Conservation (phyloP, 2,113 vertebrate genomes). For the Toxostoma redivivum region DNA sequence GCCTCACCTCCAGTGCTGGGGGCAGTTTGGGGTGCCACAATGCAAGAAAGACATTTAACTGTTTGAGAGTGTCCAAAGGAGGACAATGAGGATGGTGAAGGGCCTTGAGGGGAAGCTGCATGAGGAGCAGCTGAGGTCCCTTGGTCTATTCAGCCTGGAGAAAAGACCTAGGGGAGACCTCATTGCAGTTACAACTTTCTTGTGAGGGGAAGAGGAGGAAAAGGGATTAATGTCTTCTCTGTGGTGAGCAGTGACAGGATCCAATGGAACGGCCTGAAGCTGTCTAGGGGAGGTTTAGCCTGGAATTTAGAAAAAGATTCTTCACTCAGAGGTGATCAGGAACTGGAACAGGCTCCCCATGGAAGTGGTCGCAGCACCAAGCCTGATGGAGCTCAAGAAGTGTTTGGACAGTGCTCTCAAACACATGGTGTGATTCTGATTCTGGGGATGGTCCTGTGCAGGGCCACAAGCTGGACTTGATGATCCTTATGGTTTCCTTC, state of each 20-base stretch:
- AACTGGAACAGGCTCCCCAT: neutral
- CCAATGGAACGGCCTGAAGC: accelerated
- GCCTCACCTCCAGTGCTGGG: neutral
- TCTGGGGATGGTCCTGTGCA: neutral
- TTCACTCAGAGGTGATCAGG: neutral
- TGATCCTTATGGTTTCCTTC: neutral
- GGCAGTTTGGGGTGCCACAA: accelerated
- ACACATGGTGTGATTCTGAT: neutral
- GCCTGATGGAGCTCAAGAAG: neutral
- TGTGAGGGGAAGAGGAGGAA: accelerated
- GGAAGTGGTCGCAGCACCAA: neutral
- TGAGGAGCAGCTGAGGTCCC: neutral
- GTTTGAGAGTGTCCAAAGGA: accelerated
- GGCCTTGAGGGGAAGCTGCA: accelerated
- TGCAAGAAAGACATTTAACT: accelerated
- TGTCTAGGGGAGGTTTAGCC: neutral
- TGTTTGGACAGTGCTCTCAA: too few species aligned
- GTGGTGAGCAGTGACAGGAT: neutral
- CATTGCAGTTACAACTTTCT: neutral
- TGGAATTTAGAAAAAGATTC: neutral
- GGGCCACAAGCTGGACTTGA: accelerated
- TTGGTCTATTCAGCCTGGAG: too few species aligned
- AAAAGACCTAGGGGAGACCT: neutral
- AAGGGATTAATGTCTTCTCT: neutral
- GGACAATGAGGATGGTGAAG: neutral